These are phyloP conservation scores for Vollenhovia emeryi DNA, from an alignment of 1,140 invertebrate species.

Conservation along the genomic window DNA sequence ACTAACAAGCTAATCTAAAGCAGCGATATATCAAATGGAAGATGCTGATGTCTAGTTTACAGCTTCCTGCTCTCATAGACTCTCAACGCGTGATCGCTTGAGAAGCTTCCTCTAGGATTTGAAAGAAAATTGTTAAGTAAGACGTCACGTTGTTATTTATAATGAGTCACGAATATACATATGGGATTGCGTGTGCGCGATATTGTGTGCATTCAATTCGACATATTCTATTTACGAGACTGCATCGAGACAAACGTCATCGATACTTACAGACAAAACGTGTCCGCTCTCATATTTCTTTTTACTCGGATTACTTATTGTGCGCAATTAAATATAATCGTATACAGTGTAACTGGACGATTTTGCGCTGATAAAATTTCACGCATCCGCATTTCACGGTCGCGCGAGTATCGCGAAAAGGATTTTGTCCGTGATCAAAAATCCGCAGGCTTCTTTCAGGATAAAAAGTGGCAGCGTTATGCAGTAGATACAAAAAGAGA, in stretches of 20 bases:
- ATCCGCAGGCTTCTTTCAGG: not conserved
- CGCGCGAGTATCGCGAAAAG: not conserved
- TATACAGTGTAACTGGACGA: not conserved
- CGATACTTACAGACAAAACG: not conserved
- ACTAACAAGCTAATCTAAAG: not conserved
- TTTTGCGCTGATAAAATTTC: not conserved
- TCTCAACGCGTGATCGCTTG: not conserved
- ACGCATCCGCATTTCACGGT: not conserved
- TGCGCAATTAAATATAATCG: not conserved
- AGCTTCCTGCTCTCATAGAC: not conserved
- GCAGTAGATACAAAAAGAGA: not conserved
- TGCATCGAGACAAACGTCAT: not conserved
- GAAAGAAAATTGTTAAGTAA: slow-evolving; percentile 21
- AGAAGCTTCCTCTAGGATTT: not conserved
- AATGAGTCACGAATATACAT: slow-evolving; percentile 1
- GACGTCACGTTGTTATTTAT: slow-evolving; percentile 38
- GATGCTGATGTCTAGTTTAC: not conserved
- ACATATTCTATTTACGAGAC: not conserved
- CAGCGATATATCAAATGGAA: not conserved
- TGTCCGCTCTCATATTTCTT: not conserved
- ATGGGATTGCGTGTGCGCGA: not conserved
- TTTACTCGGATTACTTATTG: not conserved
- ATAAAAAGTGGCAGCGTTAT: not conserved
- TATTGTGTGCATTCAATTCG: not conserved
- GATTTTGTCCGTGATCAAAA: not conserved